phyloP scores from a whole-genome alignment of 2,113 vertebrate species.

The Planiliza haematocheilus region DNA sequence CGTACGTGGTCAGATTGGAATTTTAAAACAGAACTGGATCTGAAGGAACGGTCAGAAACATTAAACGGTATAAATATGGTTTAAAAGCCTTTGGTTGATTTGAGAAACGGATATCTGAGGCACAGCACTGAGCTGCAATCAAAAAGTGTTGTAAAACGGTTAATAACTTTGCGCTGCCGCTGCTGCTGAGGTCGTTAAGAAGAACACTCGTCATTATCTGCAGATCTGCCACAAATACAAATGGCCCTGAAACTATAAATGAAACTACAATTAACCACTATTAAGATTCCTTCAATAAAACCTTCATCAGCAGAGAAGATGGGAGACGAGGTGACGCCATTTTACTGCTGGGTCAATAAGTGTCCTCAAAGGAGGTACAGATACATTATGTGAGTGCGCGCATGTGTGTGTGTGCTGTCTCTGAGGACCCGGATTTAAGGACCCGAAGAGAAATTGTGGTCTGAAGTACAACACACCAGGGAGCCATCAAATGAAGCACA shows the following conservation, averaged over 20 bases:
- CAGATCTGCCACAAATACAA: slow-evolving; percentile 29
- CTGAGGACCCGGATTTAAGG: slow-evolving; percentile 25
- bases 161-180: slow-evolving; percentile 32
- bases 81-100: slow-evolving; percentile 9
- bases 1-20: neutral
- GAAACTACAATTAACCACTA: slow-evolving; percentile 51
- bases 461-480: slow-evolving; percentile 53
- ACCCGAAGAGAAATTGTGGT: slow-evolving; percentile 39
- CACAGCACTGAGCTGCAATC: slow-evolving; percentile 26
- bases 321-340: slow-evolving; percentile 44
- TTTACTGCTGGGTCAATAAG: slow-evolving; percentile 65
- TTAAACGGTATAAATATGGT: neutral
- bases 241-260: slow-evolving; percentile 38
- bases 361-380: slow-evolving; percentile 32
- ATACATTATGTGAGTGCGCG: slow-evolving; percentile 18
- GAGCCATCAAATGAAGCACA: slow-evolving; percentile 48
- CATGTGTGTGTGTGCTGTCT: slow-evolving; percentile 31
- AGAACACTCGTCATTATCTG: slow-evolving; percentile 33
- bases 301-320: slow-evolving; percentile 17
- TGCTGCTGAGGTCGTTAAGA: slow-evolving; percentile 44
- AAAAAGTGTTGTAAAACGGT: slow-evolving; percentile 46
- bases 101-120: slow-evolving; percentile 9
- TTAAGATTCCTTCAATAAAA: slow-evolving; percentile 63
- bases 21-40: slow-evolving; percentile 12
- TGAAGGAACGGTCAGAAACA: neutral